Base-by-base conservation (phyloP, 2,113 vertebrate genomes). In the Phalacrocorax carbo region DNA sequence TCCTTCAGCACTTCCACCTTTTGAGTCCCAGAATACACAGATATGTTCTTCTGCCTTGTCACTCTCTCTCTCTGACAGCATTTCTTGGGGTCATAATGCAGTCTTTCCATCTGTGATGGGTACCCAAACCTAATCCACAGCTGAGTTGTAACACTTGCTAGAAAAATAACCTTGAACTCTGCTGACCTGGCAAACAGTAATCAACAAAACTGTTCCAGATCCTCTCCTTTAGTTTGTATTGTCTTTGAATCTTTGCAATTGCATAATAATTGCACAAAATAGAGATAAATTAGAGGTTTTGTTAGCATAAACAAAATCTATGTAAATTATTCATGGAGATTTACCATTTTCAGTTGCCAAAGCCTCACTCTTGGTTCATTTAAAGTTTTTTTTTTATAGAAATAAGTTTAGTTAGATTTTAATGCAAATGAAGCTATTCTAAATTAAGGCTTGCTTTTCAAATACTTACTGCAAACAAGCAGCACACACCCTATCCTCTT, bases 391-490 rank as follows among this genome's bases (percentile, higher is more conserved):
- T 92, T 90, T 52, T 73, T 4, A 40, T 92, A 94, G 58, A 25
- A 77, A 26, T 82, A 93, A 85, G 51, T 96, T 94, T 78, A 52
- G 89, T 52, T 87, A 54, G 54, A 93, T 95, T 96, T 92, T 78
- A 85, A 96, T 88, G 87, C 84, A 88, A 93, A 91, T 92, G 14
- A 93, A 82, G 57, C 32, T 64, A 71, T 57, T 94, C 21, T 71
- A 90, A 77, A 85, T 88, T 90, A 92, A 94, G 68, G 40, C 18
- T 78, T 65, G 14, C 23, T 76, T 95, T 70, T 91, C 84, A 93
- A 86, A 96, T 82, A 77, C 86, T 86, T 89, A 77, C 42, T 88
- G 71, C 73, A 97, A 87, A 96, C 84, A 95, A 82, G n/a, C 58
- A 82, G 55, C 86, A 78, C 68, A 51, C 58, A 52, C 27, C 58